phyloP scores from a whole-genome alignment of 1,140 invertebrate genomes.

The Trichomalopsis sarcophagae region DNA sequence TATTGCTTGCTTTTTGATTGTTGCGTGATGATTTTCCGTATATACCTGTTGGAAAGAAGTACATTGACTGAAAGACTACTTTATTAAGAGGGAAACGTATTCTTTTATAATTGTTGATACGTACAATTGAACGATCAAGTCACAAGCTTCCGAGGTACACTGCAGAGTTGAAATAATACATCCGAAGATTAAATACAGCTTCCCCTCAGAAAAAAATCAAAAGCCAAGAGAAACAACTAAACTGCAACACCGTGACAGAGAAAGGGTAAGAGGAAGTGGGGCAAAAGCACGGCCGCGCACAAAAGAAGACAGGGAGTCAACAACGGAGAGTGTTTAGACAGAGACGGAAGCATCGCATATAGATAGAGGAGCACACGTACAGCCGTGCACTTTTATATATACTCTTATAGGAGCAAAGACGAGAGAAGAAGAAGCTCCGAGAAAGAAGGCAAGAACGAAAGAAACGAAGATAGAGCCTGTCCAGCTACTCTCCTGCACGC shows the following conservation, averaged over 20 bases:
- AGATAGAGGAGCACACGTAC: not conserved
- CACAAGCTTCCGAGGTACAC: too few species aligned
- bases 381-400: not conserved
- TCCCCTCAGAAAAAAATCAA: too few species aligned
- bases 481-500: slow-evolving; percentile 62
- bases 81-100: too few species aligned
- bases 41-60: too few species aligned
- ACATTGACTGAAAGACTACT: too few species aligned
- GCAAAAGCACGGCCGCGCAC: not conserved
- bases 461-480: slow-evolving; percentile 41
- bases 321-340: not conserved
- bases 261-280: not conserved
- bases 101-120: too few species aligned
- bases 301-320: not conserved
- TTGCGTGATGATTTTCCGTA: not conserved
- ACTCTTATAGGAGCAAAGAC: not conserved
- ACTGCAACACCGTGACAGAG: too few species aligned
- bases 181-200: too few species aligned
- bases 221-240: too few species aligned
- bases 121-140: too few species aligned
- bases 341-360: not conserved
- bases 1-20: not conserved
- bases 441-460: not conserved
- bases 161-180: too few species aligned
- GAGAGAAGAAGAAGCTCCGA: not conserved